Base-by-base conservation (phyloP, 2,888 invertebrate species). In the Rosalia funebris region DNA sequence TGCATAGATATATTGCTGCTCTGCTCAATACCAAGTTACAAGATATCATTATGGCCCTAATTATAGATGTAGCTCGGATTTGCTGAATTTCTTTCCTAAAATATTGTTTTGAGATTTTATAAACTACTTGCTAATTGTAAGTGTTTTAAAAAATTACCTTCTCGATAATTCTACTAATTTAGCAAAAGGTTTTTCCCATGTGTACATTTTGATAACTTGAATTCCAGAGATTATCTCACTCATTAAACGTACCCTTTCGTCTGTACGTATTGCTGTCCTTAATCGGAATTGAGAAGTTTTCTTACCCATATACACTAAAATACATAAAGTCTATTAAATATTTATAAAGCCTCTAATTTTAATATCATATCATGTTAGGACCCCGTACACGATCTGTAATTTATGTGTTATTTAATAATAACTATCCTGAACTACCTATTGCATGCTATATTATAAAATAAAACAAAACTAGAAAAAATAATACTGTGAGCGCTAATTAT, bases 121-220 rank as follows among this genome's bases (percentile, higher is more conserved):
- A 0, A 88, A 15, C 11, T 11, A 34, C 10, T 11, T 34, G 34
- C 11, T 2, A 2, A 3, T 34, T 10, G 11, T 11, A 11, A 2
- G 3, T 34, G 10, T 7, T 34, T 34, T 34, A 11, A n/a, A 2
- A 7, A 25, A 3, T 73, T 82, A 85, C 82, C 76, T 80, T 75
- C 93, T 82, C 0, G 89, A 85, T 16, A 84, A 71, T 32, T 84
- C 88, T 1, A 96, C 91, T 57, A 95, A 85, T 70, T 88, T 87
- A 12, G 90, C 87, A 76, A 97, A 96, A 0, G 95, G 91, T 71
- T 88, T 88, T 77, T 97, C 97, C 92, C 96, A 97, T 0, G 95
- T 92, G 75, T 95, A 97, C 95, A 96, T 96, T 83, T 97, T 97
- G 69, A 97, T 93, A 0, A 96, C 94, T 82, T 94, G 88, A 76